These are phyloP conservation scores for Cirrhinus molitorella DNA, from an alignment of 2,797 vertebrate genomes.

Conservation along the genomic window DNA sequence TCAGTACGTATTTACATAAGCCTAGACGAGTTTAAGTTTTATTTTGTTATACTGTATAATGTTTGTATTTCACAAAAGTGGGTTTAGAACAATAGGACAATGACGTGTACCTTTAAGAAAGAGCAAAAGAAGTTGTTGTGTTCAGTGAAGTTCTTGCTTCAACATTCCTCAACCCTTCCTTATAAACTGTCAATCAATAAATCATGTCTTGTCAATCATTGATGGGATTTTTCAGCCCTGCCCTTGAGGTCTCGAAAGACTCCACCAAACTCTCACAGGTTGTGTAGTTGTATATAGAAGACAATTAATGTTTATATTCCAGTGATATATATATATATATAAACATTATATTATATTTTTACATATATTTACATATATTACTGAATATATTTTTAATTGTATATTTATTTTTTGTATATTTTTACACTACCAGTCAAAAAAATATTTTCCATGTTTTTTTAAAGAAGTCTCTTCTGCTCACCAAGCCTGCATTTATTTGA, in stretches of 20 bases:
- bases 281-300: background rate
- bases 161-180: background rate
- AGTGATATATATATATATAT: too few relatives aligned
- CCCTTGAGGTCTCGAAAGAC: background rate
- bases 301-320: background rate
- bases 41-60: background rate
- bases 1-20: background rate
- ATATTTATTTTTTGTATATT: too few relatives aligned
- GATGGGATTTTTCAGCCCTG: background rate
- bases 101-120: background rate
- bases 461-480: too few relatives aligned
- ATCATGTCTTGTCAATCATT: conserved; percentile 23
- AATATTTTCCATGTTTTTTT: too few relatives aligned
- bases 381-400: too few relatives aligned
- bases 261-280: background rate
- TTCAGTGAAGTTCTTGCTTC: background rate
- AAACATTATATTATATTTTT: background rate
- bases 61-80: background rate
- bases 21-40: background rate
- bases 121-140: background rate
- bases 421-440: too few relatives aligned
- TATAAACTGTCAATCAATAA: background rate
- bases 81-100: background rate
- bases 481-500: too few relatives aligned
- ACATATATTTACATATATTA: background rate